Evolutionary conservation across 2,888 invertebrate species (phyloP).

Genomic region (Aethes cnicana): DNA sequence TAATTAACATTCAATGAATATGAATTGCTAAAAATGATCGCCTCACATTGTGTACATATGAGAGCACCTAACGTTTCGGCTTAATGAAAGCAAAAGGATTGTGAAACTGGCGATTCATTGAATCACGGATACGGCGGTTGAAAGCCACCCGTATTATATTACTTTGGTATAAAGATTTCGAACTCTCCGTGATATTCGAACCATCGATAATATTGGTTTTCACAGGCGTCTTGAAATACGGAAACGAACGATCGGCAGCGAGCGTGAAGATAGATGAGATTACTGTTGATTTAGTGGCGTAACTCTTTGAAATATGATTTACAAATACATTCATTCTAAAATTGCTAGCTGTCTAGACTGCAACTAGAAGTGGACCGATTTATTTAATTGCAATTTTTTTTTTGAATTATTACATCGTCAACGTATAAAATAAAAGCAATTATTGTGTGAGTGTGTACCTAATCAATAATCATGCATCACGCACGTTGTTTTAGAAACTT

Average conservation of each 20-base stretch:
- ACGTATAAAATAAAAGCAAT: no score
- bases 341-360: no score
- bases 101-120: constrained; percentile 34
- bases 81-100: constrained; percentile 36
- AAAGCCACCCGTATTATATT: constrained; percentile 13
- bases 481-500: constrained; percentile 6
- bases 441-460: no score
- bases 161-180: constrained; percentile 17
- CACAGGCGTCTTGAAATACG: constrained; percentile 53
- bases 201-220: constrained; percentile 64
- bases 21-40: constrained; percentile 37
- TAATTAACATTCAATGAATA: constrained; percentile 40
- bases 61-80: constrained; percentile 28
- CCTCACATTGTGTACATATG: not conserved
- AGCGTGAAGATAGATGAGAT: constrained; percentile 58
- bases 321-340: constrained; percentile 32
- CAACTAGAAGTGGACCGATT: no score
- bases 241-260: constrained; percentile 50
- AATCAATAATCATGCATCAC: not conserved
- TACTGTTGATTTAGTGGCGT: constrained; percentile 66
- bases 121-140: not conserved
- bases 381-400: no score
- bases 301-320: constrained; percentile 59
- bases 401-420: no score
- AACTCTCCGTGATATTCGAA: constrained; percentile 53